Base-by-base conservation (phyloP, 2,797 vertebrate genomes). In the Setipinna tenuifilis region DNA sequence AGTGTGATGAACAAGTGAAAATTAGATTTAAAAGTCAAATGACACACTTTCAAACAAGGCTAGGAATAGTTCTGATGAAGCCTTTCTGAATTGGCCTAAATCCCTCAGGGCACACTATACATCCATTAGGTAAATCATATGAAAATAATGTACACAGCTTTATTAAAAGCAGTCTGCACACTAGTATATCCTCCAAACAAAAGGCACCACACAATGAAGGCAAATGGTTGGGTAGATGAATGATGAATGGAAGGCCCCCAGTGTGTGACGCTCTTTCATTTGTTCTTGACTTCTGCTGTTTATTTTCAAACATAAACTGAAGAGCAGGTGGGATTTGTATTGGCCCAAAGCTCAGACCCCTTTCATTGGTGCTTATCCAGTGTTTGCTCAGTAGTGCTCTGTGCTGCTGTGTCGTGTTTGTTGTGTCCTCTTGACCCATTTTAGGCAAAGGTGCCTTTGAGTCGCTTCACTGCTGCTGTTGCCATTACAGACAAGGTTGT, bases 321-420 rank as follows among this genome's bases (percentile, higher is more conserved):
- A 93, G 92, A 90, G 90, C 93, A 95, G 94, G 91, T 94, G 93
- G 91, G 92, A 92, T 94, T 93, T 94, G 88, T 92, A 91, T 92
- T 86, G 58, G 90, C 87, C 83, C 88, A 81, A 87, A 81, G 89
- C 88, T 92, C 88, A 88, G 89, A 78, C 91, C 90, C 91, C 3
- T 88, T 87, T 90, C 89, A 93, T 23, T 89, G 90, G 93, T 92
- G 90, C 91, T 89, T 89, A 19, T 44, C 71, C 19, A 21, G 31
- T 78, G 71, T 78, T 78, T 78, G 71, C 35, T 41, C 71, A 78
- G 71, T 78, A 44, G 71, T 54, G 50, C 9, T 2, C 14, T 78
- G 71, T 78, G 71, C 71, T 78, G 71, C 71, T 78, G 71, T 0
- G 0, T 25, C 92, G 91, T 95, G 93, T 94, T 90, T 89, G 88